Conservation (phyloP, 2,888 invertebrate genomes). For the Epistrophe eligans region DNA sequence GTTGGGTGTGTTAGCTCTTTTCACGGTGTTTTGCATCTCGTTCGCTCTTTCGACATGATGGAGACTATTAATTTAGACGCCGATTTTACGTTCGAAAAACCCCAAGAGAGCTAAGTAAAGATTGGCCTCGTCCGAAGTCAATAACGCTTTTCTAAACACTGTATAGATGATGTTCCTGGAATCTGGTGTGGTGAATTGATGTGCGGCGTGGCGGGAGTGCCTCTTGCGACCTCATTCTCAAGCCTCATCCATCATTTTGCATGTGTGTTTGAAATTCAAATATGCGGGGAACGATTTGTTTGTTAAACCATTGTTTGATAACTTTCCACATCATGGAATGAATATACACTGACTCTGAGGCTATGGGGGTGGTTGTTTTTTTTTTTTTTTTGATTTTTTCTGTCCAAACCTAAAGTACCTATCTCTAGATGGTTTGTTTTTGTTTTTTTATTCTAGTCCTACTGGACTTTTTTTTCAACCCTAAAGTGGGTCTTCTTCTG, state of each 20-base stretch:
- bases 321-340: slow-evolving; percentile 54
- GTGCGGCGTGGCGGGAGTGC: too few relatives aligned
- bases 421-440: slow-evolving; percentile 39
- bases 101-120: slow-evolving; percentile 83
- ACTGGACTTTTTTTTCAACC: slow-evolving; percentile 49
- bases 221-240: slow-evolving; percentile 43
- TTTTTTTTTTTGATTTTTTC: not conserved
- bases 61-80: slow-evolving; percentile 81
- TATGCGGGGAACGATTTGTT: slow-evolving; percentile 58
- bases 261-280: slow-evolving; percentile 75
- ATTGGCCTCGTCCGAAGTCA: slow-evolving; percentile 78
- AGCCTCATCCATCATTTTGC: slow-evolving; percentile 68
- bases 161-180: slow-evolving; percentile 39
- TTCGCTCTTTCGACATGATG: not conserved
- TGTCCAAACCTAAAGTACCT: slow-evolving; percentile 20
- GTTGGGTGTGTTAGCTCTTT: not conserved
- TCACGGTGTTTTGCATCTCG: not conserved
- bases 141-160: slow-evolving; percentile 76
- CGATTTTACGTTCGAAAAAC: slow-evolving; percentile 83
- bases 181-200: not conserved
- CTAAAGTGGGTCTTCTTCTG: slow-evolving; percentile 54
- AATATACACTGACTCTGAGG: too few relatives aligned
- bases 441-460: slow-evolving; percentile 3
- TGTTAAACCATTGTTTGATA: slow-evolving; percentile 72
- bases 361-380: slow-evolving; percentile 23